Evolutionary conservation across 2,888 invertebrate genomes (phyloP).

Genomic region (Linyphia triangularis): DNA sequence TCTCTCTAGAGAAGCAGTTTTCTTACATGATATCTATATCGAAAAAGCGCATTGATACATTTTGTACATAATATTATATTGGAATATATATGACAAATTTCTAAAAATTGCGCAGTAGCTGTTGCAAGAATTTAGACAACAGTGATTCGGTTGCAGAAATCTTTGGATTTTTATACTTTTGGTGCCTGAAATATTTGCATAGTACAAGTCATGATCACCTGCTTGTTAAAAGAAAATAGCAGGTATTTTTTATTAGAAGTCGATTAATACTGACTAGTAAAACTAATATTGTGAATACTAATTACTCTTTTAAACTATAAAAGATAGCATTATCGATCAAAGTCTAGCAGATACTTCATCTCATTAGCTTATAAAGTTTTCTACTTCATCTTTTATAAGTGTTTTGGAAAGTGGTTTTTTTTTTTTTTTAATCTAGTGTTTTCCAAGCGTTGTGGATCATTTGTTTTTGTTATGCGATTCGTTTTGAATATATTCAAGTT

Average conservation of each 20-base stretch:
- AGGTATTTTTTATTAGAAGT: background rate
- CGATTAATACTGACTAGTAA: background rate
- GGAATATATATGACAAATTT: constrained; percentile 5
- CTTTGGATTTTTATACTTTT: constrained; percentile 8
- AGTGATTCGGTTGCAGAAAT: background rate
- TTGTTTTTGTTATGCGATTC: too few species aligned
- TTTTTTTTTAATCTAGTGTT: too few species aligned
- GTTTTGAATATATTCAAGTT: too few species aligned
- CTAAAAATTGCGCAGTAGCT: background rate
- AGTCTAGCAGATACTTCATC: too few species aligned
- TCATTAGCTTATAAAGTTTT: too few species aligned
- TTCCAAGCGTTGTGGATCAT: too few species aligned
- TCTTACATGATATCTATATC: constrained; percentile 48
- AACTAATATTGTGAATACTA: background rate
- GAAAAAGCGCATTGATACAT: constrained; percentile 17
- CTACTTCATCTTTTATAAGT: too few species aligned
- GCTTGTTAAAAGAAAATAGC: background rate
- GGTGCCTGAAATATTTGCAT: background rate
- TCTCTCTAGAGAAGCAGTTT: constrained; percentile 50
- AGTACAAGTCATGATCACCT: background rate
- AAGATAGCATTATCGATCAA: too few species aligned
- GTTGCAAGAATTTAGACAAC: constrained; percentile 10
- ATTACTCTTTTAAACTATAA: background rate
- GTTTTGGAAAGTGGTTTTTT: too few species aligned
- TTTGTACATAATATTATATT: constrained; percentile 48